Evolutionary conservation across 1,140 invertebrate genomes (phyloP).

Genomic region (Drosophila sechellia): DNA sequence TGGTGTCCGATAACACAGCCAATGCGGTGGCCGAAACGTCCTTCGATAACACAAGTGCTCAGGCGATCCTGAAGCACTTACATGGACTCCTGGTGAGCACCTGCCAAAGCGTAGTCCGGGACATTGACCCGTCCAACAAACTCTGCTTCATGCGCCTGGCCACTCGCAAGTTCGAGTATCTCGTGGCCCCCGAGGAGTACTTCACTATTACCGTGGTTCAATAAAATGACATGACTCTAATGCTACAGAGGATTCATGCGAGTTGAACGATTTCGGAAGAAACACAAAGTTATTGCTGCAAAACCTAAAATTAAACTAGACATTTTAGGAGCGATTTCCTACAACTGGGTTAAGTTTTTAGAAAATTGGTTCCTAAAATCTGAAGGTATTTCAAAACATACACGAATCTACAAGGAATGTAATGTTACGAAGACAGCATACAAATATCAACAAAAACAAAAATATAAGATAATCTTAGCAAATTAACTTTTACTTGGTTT

Average conservation of each 20-base stretch:
- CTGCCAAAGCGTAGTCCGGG: slow-evolving; percentile 69
- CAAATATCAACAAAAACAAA: not conserved
- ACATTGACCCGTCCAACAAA: slow-evolving; percentile 69
- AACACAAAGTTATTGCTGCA: not conserved
- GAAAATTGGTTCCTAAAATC: slow-evolving; percentile 19
- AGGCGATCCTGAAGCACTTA: slow-evolving; percentile 72
- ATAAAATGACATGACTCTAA: slow-evolving; percentile 14
- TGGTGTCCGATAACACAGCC: slow-evolving; percentile 63
- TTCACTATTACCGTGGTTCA: slow-evolving; percentile 80
- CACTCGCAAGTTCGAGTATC: slow-evolving; percentile 75
- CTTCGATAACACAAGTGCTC: slow-evolving; percentile 74
- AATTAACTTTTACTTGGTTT: too few relatives aligned
- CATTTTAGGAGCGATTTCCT: slow-evolving; percentile 23
- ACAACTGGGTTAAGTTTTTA: not conserved
- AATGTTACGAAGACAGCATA: not conserved
- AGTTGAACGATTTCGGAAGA: not conserved
- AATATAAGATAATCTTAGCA: too few relatives aligned
- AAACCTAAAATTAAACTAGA: not conserved
- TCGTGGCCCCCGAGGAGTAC: slow-evolving; percentile 73
- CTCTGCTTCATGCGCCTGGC: slow-evolving; percentile 63
- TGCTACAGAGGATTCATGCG: not conserved
- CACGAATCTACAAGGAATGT: not conserved
- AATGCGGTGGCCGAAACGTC: slow-evolving; percentile 63
- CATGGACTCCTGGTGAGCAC: slow-evolving; percentile 37
- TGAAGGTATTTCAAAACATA: slow-evolving; percentile 1